A percentile compares a stretch with the other conserved stretches of the same genome.
phyloP scores from a whole-genome alignment of 2,888 invertebrate genomes.

The Sicus ferrugineus region DNA sequence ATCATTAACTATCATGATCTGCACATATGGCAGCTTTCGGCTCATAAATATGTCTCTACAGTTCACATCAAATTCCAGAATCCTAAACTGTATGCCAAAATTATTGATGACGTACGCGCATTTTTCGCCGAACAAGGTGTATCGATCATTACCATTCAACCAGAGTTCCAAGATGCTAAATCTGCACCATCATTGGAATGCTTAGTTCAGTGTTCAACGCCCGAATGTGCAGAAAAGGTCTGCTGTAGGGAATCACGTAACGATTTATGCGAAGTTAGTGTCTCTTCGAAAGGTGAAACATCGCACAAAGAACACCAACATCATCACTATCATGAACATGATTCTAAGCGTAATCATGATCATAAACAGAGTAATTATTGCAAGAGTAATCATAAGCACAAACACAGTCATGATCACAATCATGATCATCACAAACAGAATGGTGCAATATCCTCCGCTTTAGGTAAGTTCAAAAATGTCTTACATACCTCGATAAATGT shows the following conservation, averaged over 20 bases:
- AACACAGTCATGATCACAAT: neutral
- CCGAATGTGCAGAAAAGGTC: conserved; percentile 59
- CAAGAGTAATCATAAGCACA: neutral
- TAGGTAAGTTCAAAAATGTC: conserved; percentile 35
- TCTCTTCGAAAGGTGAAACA: conserved; percentile 41
- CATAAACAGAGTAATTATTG: conserved; percentile 14
- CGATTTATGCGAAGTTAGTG: conserved; percentile 53
- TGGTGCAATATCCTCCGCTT: conserved; percentile 40
- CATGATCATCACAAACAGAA: too few species aligned
- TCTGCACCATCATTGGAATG: conserved; percentile 54
- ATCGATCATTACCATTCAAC: conserved; percentile 84
- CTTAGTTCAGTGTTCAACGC: conserved; percentile 55
- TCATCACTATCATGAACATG: conserved; percentile 20
- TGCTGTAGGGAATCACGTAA: conserved; percentile 57
- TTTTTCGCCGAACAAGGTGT: conserved; percentile 85
- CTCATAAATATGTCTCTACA: conserved; percentile 81
- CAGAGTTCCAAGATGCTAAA: conserved; percentile 72
- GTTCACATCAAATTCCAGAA: conserved; percentile 81
- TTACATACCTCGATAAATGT: neutral
- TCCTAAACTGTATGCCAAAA: conserved; percentile 69
- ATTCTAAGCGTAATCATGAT: conserved; percentile 29
- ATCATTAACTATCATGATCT: conserved; percentile 84
- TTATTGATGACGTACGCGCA: conserved; percentile 71
- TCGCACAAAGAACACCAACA: conserved; percentile 6
- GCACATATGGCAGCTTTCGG: conserved; percentile 88